phyloP scores from a whole-genome alignment of 2,113 vertebrate genomes.

The Pitta sordida region DNA sequence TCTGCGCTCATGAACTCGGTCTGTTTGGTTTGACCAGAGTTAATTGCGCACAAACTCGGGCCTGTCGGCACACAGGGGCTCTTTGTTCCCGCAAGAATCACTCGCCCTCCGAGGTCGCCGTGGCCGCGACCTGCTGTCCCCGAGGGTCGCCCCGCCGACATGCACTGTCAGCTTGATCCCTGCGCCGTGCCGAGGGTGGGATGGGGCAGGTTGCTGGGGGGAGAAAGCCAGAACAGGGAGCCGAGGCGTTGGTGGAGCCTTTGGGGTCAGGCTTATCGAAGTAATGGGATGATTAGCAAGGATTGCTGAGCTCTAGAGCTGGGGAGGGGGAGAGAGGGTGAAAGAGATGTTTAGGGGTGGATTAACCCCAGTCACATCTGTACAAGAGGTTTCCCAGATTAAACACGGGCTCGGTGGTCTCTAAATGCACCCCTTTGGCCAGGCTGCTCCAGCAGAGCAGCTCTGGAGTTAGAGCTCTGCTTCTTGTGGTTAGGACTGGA shows the following conservation, averaged over 20 bases:
- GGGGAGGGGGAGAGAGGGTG: neutral
- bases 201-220: neutral
- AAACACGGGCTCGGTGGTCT: constrained; percentile 10
- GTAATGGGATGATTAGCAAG: constrained; percentile 14
- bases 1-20: neutral
- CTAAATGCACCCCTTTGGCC: neutral
- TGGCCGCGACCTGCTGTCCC: neutral
- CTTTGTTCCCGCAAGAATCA: constrained; percentile 54
- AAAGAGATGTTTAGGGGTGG: constrained; percentile 28
- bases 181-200: neutral
- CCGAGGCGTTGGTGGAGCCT: neutral
- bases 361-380: constrained; percentile 31
- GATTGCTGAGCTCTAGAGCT: neutral
- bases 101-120: constrained; percentile 7
- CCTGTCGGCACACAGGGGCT: neutral
- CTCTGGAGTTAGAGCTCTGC: neutral
- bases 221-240: neutral
- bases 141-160: neutral
- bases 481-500: neutral
- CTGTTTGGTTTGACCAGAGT: constrained; percentile 58
- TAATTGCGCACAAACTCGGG: constrained; percentile 38
- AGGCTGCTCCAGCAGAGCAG: neutral
- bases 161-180: constrained; percentile 2
- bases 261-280: neutral
- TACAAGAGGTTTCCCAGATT: constrained; percentile 35